Percentiles rank a stretch among this genome's conserved stretches.
phyloP scores from a whole-genome alignment of 92 coral and sea anemone species.

The Hydrozoanthus gracilis region DNA sequence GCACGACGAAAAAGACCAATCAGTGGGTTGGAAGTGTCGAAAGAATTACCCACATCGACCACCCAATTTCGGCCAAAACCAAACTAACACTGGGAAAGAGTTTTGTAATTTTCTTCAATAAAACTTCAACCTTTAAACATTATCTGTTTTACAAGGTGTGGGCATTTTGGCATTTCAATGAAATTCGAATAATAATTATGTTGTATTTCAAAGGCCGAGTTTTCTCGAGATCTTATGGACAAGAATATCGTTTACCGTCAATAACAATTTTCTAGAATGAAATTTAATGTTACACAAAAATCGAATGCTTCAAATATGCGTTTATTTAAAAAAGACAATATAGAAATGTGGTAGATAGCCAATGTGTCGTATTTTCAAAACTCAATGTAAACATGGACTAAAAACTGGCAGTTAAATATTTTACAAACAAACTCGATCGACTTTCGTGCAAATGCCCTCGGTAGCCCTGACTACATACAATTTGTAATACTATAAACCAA shows the following conservation, averaged over 20 bases:
- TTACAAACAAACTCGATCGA: constrained; percentile 38
- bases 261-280: constrained; percentile 1
- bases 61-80: constrained; percentile 20
- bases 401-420: constrained; percentile 42
- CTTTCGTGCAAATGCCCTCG: neutral
- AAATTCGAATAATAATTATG: constrained; percentile 46
- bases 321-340: neutral
- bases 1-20: constrained; percentile 38
- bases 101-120: constrained; percentile 32
- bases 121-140: constrained; percentile 41
- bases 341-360: constrained; percentile 9
- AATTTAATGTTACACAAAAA: neutral
- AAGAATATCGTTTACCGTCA: neutral
- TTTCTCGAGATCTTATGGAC: neutral
- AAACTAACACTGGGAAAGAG: constrained; percentile 10
- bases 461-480: too few relatives aligned
- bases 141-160: constrained; percentile 50
- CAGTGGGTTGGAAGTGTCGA: constrained; percentile 7
- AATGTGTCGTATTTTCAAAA: constrained; percentile 35
- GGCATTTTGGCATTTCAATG: constrained; percentile 52
- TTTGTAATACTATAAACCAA: too few relatives aligned
- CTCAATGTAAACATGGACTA: constrained; percentile 38
- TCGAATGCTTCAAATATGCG: neutral
- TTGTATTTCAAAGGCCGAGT: constrained; percentile 27
- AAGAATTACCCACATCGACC: constrained; percentile 23